A percentile compares a stretch with the other conserved stretches of the same genome.
These are phyloP conservation scores for Bungarus multicinctus DNA, from an alignment of 2,113 vertebrate species.

Conservation along the genomic window DNA sequence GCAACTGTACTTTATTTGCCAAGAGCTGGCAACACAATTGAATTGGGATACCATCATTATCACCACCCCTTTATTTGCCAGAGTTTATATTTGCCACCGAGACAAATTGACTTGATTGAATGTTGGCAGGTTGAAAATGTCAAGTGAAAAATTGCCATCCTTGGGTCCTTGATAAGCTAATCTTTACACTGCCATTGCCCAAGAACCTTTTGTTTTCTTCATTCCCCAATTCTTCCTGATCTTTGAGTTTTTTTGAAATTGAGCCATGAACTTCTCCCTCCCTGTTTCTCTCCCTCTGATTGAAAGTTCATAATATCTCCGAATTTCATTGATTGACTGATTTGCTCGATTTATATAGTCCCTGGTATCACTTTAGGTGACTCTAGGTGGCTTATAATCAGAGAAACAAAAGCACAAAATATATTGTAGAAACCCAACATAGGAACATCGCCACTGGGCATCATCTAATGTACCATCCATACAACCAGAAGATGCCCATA, in stretches of 20 bases:
- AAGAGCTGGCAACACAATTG: background rate
- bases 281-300: background rate
- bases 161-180: background rate
- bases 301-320: background rate
- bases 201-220: background rate
- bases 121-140: background rate
- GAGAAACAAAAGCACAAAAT: background rate
- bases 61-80: background rate
- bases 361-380: background rate
- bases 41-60: background rate
- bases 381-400: background rate
- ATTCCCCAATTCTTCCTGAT: background rate
- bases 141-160: background rate
- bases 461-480: background rate
- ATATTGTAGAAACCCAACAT: background rate
- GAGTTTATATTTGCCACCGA: background rate
- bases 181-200: background rate
- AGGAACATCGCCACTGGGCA: background rate
- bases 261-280: background rate
- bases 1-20: background rate
- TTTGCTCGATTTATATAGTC: background rate
- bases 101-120: background rate
- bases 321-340: background rate
- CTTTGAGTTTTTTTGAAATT: background rate
- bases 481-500: background rate